Evolutionary conservation across 2,888 invertebrate genomes (phyloP).

Genomic region (Hirtodrosophila histrioides): DNA sequence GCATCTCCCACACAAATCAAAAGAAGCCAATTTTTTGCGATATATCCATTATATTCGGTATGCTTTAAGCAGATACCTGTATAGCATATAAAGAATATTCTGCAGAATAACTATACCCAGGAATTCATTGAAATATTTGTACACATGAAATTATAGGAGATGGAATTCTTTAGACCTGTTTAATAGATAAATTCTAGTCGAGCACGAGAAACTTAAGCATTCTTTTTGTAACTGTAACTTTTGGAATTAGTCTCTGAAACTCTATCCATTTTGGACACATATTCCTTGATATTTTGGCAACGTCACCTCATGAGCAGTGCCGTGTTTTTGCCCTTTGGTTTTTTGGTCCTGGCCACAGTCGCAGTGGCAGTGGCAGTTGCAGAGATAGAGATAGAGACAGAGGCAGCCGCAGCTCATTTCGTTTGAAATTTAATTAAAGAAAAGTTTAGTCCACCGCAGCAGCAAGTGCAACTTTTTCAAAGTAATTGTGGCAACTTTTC

Average conservation of each 20-base stretch:
- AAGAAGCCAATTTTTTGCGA: too few species aligned
- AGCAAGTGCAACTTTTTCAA: constrained; percentile 66
- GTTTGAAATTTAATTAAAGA: constrained; percentile 77
- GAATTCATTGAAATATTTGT: too few species aligned
- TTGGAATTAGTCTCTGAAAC: constrained; percentile 1
- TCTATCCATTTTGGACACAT: not conserved
- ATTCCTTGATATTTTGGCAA: constrained; percentile 24
- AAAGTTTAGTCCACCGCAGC: constrained; percentile 59
- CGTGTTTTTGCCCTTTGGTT: constrained; percentile 21
- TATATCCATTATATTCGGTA: too few species aligned
- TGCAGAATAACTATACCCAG: too few species aligned
- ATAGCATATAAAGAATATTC: too few species aligned
- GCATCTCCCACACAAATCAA: too few species aligned
- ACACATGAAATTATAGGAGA: too few species aligned
- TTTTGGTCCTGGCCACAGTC: constrained; percentile 9
- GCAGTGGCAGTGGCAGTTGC: constrained; percentile 3
- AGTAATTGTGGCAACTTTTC: constrained; percentile 78
- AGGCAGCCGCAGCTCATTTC: constrained; percentile 66
- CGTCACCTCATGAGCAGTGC: constrained; percentile 33
- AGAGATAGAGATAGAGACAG: constrained; percentile 13
- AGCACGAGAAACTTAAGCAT: not conserved
- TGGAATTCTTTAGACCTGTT: too few species aligned
- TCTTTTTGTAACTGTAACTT: not conserved
- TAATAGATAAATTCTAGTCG: not conserved
- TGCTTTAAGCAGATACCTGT: too few species aligned